Conservation (phyloP, 2,888 invertebrate genomes). For the Drosophila macrospina region DNA sequence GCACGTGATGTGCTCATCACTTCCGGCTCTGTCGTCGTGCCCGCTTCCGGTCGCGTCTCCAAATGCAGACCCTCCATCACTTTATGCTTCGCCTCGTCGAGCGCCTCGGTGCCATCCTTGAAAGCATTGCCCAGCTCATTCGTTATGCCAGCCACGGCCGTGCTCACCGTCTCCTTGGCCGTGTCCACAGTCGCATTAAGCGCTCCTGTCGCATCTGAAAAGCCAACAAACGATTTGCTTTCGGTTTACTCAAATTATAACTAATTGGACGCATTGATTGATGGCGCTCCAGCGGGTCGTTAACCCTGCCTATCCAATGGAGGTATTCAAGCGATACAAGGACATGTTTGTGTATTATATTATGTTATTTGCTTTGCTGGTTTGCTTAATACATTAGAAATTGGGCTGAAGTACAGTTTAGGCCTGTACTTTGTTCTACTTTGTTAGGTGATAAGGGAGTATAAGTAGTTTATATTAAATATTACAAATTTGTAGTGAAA, state of each 20-base stretch:
- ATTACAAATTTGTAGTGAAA: too few relatives aligned
- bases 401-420: not conserved
- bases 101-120: constrained; percentile 71
- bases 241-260: constrained; percentile 15
- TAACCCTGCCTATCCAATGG: constrained; percentile 17
- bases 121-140: constrained; percentile 77
- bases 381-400: not conserved
- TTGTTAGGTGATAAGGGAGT: too few relatives aligned
- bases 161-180: constrained; percentile 80
- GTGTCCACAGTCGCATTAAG: constrained; percentile 73
- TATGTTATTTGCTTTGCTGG: not conserved
- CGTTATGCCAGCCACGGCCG: constrained; percentile 76
- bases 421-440: too few relatives aligned
- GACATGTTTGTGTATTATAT: constrained; percentile 5
- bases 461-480: too few relatives aligned
- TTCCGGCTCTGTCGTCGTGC: constrained; percentile 1
- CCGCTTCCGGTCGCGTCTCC: constrained; percentile 36
- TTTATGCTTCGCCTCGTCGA: constrained; percentile 77
- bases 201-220: constrained; percentile 71
- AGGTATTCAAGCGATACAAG: constrained; percentile 9
- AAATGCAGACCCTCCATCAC: constrained; percentile 79
- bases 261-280: constrained; percentile 22
- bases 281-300: constrained; percentile 5
- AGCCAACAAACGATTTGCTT: constrained; percentile 14
- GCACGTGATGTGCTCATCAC: constrained; percentile 57